Conservation (phyloP, 2,113 vertebrate species). For the Megaceryle torquata region DNA sequence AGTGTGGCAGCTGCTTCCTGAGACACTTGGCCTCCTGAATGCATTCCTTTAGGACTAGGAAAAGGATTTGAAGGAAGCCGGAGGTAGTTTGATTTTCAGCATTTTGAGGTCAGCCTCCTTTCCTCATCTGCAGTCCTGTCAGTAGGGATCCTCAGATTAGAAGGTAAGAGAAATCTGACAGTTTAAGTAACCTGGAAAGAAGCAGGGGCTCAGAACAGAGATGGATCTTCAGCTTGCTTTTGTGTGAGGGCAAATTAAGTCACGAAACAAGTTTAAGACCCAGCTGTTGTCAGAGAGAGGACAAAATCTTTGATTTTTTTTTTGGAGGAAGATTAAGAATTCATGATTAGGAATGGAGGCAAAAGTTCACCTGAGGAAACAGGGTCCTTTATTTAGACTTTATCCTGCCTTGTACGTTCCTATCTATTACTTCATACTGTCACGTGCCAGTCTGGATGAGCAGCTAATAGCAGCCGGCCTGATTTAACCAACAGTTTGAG, state of each 20-base stretch:
- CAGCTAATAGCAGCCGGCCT: neutral
- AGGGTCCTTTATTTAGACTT: constrained; percentile 21
- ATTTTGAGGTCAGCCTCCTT: neutral
- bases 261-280: neutral
- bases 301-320: neutral
- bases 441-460: constrained; percentile 12
- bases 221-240: neutral
- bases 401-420: neutral
- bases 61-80: neutral
- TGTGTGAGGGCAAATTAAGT: neutral
- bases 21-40: constrained; percentile 35
- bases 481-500: neutral
- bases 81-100: neutral
- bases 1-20: constrained; percentile 59
- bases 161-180: neutral
- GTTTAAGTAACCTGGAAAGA: neutral
- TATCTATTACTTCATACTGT: neutral
- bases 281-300: neutral
- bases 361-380: constrained; percentile 24
- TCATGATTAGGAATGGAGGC: neutral
- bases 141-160: neutral
- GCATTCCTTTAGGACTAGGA: constrained; percentile 27
- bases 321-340: neutral
- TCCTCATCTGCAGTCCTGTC: neutral
- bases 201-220: neutral